phyloP scores from a whole-genome alignment of 2,888 invertebrate genomes.

The Noctua janthe region DNA sequence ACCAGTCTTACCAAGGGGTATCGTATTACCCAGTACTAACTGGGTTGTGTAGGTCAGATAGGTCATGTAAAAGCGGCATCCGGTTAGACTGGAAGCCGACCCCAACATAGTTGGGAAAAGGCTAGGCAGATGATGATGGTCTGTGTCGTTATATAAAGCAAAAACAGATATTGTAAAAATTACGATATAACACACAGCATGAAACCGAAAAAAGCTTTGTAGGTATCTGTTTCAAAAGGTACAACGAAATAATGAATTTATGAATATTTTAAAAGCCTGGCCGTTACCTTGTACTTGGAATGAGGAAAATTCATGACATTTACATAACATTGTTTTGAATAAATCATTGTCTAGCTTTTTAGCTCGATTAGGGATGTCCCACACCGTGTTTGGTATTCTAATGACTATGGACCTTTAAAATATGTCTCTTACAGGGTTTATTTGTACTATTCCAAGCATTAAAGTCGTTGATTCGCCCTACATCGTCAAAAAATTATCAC shows the following conservation, averaged over 20 bases:
- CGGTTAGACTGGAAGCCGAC: too few species aligned
- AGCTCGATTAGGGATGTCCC: slow-evolving; percentile 19
- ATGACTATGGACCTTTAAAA: background rate
- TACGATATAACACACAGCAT: slow-evolving; percentile 4
- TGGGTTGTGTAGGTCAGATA: too few species aligned
- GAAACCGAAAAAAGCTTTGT: background rate
- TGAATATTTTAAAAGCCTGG: slow-evolving; percentile 53
- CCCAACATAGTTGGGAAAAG: too few species aligned
- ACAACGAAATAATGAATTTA: slow-evolving; percentile 46
- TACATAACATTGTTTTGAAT: slow-evolving; percentile 56
- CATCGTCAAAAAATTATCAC: background rate
- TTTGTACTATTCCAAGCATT: background rate
- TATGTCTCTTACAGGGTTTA: background rate
- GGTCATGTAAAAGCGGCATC: too few species aligned
- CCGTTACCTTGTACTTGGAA: slow-evolving; percentile 43
- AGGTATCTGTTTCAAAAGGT: slow-evolving; percentile 8
- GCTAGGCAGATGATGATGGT: too few species aligned
- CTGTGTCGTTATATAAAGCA: background rate
- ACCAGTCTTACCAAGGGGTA: too few species aligned
- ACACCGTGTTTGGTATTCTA: background rate
- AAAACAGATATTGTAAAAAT: background rate
- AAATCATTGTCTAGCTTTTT: slow-evolving; percentile 40
- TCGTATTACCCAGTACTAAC: too few species aligned
- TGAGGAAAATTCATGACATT: slow-evolving; percentile 49
- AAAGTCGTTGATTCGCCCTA: background rate